Percentiles rank a stretch among this genome's conserved stretches.
phyloP scores from a whole-genome alignment of 2,797 vertebrate species.

The Mycteria americana region DNA sequence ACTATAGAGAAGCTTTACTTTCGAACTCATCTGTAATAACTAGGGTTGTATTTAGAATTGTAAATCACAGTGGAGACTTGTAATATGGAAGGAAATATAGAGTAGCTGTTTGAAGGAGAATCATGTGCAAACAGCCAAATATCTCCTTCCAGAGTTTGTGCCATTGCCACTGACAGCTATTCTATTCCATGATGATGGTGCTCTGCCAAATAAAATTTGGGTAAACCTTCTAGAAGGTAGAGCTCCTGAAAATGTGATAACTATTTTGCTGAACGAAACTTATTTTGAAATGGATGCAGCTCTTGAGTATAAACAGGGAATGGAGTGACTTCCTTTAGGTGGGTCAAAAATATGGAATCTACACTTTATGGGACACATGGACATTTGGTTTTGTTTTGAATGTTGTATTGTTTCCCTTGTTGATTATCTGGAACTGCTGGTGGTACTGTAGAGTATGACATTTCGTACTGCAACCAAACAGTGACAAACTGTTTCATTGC shows the following conservation, averaged over 20 bases:
- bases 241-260: neutral
- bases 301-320: neutral
- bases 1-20: neutral
- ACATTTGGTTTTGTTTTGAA: neutral
- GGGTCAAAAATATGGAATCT: neutral
- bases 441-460: neutral
- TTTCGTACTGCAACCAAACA: neutral
- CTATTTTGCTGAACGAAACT: neutral
- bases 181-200: neutral
- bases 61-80: neutral
- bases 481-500: neutral
- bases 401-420: neutral
- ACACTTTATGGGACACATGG: fast-evolving
- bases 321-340: neutral
- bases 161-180: neutral
- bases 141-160: neutral
- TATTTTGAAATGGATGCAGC: neutral
- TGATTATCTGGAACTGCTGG: neutral
- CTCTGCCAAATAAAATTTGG: neutral
- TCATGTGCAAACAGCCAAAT: neutral
- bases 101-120: neutral
- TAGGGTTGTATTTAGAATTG: neutral
- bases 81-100: neutral
- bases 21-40: neutral
- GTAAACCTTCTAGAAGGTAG: neutral